phyloP scores from a whole-genome alignment of 1,140 invertebrate species.

The Microplitis demolitor region DNA sequence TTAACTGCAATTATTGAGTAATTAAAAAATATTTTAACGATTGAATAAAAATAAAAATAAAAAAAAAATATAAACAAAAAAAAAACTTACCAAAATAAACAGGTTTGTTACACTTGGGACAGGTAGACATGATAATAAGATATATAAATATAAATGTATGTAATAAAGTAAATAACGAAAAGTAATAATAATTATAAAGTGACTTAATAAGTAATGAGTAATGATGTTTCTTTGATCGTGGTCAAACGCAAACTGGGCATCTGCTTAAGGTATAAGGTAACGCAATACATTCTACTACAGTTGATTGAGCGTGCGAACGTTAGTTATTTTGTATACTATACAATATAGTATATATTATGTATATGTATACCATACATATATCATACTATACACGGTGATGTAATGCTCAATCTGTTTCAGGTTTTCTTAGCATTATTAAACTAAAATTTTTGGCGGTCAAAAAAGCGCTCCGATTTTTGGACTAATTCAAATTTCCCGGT shows the following conservation, averaged over 20 bases:
- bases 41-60: neutral
- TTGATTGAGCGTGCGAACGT: constrained; percentile 53
- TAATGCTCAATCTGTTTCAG: constrained; percentile 25
- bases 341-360: no score
- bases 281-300: constrained; percentile 51
- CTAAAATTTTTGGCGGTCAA: no score
- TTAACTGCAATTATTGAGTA: neutral
- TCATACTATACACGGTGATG: constrained; percentile 29
- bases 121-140: constrained; percentile 62
- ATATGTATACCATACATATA: constrained; percentile 12
- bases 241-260: constrained; percentile 53
- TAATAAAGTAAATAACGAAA: neutral
- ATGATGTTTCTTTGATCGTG: constrained; percentile 48
- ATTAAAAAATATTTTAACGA: neutral
- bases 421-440: neutral
- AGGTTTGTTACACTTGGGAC: constrained; percentile 66
- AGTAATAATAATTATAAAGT: neutral
- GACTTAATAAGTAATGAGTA: constrained; percentile 18
- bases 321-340: constrained; percentile 28
- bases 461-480: no score
- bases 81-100: constrained; percentile 65
- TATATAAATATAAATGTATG: neutral
- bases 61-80: constrained; percentile 1
- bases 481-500: no score
- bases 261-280: constrained; percentile 44